Conservation (phyloP, 2,797 vertebrate species). For the Fundulus diaphanus region DNA sequence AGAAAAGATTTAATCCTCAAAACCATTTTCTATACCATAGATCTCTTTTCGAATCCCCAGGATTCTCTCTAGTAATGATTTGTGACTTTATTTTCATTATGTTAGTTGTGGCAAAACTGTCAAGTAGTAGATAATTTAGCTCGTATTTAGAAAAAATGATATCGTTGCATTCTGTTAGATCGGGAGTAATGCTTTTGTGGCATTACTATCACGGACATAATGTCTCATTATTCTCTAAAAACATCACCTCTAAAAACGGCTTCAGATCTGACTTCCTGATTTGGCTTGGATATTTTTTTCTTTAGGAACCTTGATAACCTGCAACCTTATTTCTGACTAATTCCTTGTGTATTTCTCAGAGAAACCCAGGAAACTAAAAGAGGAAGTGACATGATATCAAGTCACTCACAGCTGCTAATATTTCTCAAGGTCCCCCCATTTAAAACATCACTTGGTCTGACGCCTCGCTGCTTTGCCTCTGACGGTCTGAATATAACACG, state of each 20-base stretch:
- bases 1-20: too few species aligned
- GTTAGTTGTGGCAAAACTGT: not conserved
- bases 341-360: constrained; percentile 61
- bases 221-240: constrained; percentile 34
- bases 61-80: too few species aligned
- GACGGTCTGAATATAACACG: constrained; percentile 39
- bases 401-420: constrained; percentile 51
- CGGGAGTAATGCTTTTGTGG: too few species aligned
- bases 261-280: constrained; percentile 28
- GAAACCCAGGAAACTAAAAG: constrained; percentile 48
- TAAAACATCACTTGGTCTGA: constrained; percentile 47
- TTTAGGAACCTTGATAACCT: constrained; percentile 34
- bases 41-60: too few species aligned
- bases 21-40: too few species aligned
- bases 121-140: not conserved
- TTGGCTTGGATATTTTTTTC: constrained; percentile 32
- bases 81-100: not conserved
- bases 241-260: constrained; percentile 43
- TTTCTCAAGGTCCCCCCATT: constrained; percentile 45
- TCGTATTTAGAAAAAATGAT: not conserved
- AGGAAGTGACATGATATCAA: constrained; percentile 51
- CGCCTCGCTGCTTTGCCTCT: constrained; percentile 23
- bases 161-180: too few species aligned
- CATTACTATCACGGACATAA: constrained; percentile 15
- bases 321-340: constrained; percentile 55